Conservation (phyloP, 2,797 vertebrate species). For the Coendou prehensilis region DNA sequence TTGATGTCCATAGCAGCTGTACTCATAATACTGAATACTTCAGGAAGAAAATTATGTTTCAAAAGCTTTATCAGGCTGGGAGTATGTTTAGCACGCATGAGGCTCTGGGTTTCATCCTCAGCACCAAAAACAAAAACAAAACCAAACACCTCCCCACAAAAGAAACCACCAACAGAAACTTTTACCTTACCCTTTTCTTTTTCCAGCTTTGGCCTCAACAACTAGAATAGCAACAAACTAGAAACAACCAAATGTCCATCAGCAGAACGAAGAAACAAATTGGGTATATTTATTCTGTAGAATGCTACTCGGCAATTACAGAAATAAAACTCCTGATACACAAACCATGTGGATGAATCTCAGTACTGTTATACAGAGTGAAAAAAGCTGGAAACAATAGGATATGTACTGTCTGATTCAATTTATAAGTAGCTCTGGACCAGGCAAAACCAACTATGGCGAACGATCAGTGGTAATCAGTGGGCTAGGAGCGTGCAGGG, state of each 20-base stretch:
- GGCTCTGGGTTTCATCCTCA: not conserved
- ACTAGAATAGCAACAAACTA: slow-evolving; percentile 36
- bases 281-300: not conserved
- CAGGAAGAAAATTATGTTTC: slow-evolving; percentile 53
- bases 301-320: not conserved
- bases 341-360: not conserved
- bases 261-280: not conserved
- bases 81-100: not conserved
- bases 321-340: not conserved
- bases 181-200: not conserved
- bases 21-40: not conserved
- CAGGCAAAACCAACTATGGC: not conserved
- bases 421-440: not conserved
- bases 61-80: not conserved
- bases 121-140: not conserved
- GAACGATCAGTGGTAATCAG: not conserved
- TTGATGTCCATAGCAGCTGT: not conserved
- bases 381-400: slow-evolving; percentile 2
- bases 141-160: not conserved
- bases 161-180: not conserved
- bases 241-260: not conserved
- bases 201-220: not conserved
- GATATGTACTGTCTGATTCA: not conserved
- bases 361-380: not conserved
- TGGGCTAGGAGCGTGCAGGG: not conserved